Evolutionary conservation across 2,888 invertebrate genomes (phyloP).

Genomic region (Pyrgus malvae): DNA sequence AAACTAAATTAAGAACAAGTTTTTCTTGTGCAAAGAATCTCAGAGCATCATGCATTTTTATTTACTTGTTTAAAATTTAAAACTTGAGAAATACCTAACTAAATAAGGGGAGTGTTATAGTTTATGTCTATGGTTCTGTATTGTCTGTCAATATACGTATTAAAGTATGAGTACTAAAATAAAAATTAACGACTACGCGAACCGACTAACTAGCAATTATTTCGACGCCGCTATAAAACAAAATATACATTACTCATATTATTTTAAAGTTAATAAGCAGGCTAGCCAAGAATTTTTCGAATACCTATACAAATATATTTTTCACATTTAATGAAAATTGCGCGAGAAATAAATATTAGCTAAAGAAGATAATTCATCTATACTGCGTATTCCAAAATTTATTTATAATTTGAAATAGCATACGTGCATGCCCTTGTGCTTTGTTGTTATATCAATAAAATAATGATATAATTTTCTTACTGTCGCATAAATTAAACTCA

Average conservation of each 20-base stretch:
- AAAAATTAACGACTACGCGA: not conserved
- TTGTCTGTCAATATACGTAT: not conserved
- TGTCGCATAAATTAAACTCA: no score
- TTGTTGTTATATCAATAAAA: no score
- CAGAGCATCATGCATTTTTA: not conserved
- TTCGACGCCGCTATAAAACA: not conserved
- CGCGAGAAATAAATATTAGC: no score
- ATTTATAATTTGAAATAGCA: no score
- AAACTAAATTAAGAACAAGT: constrained; percentile 12
- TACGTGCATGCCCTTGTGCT: no score
- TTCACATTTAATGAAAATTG: no score
- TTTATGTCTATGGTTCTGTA: not conserved
- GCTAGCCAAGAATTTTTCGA: not conserved
- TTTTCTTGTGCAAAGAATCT: constrained; percentile 1
- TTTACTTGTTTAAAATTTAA: not conserved
- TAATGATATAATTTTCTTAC: no score
- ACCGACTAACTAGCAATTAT: not conserved
- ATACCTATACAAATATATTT: no score
- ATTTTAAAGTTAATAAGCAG: no score
- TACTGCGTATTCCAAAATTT: no score
- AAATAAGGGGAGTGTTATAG: not conserved
- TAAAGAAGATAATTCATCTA: no score
- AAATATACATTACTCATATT: no score
- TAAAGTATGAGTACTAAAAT: not conserved
- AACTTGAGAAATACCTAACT: not conserved